phyloP scores from a whole-genome alignment of 2,113 vertebrate genomes.

The Scomber japonicus region DNA sequence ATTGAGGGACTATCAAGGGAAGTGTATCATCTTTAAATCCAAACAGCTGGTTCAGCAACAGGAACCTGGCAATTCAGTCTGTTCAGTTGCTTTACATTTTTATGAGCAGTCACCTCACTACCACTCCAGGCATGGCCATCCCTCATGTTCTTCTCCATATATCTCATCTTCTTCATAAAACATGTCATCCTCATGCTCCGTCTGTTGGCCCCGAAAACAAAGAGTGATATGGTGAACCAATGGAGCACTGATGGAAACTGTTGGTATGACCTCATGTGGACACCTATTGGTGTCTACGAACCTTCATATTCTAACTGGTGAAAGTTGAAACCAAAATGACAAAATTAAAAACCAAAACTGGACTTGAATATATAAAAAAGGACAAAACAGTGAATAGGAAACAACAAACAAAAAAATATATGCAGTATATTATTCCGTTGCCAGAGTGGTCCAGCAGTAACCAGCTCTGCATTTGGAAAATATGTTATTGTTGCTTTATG shows the following conservation, averaged over 20 bases:
- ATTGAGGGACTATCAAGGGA: too few species aligned
- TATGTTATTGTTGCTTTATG: neutral
- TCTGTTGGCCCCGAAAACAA: conserved; percentile 80
- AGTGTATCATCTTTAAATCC: neutral
- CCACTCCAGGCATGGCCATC: conserved; percentile 83
- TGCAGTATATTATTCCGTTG: conserved; percentile 20
- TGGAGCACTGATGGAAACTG: conserved; percentile 35
- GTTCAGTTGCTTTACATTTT: conserved; percentile 42
- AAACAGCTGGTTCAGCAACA: conserved; percentile 2
- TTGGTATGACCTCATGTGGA: conserved; percentile 45
- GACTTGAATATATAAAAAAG: conserved; percentile 38
- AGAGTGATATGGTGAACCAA: conserved; percentile 70
- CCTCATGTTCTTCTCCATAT: conserved; percentile 81
- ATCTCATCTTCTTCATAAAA: conserved; percentile 83
- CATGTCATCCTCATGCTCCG: conserved; percentile 80
- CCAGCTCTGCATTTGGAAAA: conserved; percentile 41
- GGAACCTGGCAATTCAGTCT: neutral
- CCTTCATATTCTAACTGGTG: conserved; percentile 23
- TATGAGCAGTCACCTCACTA: conserved; percentile 80
- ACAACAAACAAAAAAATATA: conserved; percentile 47
- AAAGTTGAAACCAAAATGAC: conserved; percentile 40
- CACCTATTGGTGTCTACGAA: conserved; percentile 19
- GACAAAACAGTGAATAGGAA: conserved; percentile 57
- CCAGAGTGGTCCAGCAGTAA: conserved; percentile 4
- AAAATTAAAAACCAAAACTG: conserved; percentile 28